Evolutionary conservation across 1,140 invertebrate species (phyloP).

Genomic region (Drosophila bifasciata): DNA sequence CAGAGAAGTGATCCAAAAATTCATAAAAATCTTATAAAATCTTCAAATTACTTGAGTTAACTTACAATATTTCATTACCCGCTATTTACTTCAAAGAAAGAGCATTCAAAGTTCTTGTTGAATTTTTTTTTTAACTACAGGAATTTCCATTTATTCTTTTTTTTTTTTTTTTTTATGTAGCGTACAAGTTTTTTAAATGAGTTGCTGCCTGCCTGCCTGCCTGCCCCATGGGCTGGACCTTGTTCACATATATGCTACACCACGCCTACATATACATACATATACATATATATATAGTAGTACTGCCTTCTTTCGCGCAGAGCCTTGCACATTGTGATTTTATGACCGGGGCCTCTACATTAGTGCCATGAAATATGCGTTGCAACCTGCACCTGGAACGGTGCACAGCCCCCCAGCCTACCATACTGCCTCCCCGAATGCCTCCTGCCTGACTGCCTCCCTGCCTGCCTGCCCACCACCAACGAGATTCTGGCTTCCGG

Average conservation of each 20-base stretch:
- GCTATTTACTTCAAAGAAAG: slow-evolving; percentile 11
- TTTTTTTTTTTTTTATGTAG: slow-evolving; percentile 13
- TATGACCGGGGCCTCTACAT: slow-evolving; percentile 74
- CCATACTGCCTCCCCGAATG: not conserved
- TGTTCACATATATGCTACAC: slow-evolving; percentile 73
- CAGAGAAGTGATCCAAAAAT: no score
- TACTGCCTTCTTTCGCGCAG: slow-evolving; percentile 19
- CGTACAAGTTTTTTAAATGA: slow-evolving; percentile 51
- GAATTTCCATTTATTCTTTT: not conserved
- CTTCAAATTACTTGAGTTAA: no score
- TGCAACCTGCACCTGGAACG: slow-evolving; percentile 47
- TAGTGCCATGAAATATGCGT: slow-evolving; percentile 79
- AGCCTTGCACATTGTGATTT: slow-evolving; percentile 70
- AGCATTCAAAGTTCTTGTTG: slow-evolving; percentile 3
- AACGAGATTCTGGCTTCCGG: slow-evolving; percentile 73
- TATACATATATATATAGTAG: no score
- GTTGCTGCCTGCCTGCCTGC: slow-evolving; percentile 1
- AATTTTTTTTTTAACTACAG: not conserved
- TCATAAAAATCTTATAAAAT: no score
- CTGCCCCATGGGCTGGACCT: slow-evolving; percentile 38
- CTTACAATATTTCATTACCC: not conserved
- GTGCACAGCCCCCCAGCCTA: not conserved
- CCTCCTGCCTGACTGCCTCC: no score
- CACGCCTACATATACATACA: no score
- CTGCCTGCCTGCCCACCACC: slow-evolving; percentile 1